Base-by-base conservation (phyloP, 2,888 invertebrate species). In the Scaeva pyrastri region DNA sequence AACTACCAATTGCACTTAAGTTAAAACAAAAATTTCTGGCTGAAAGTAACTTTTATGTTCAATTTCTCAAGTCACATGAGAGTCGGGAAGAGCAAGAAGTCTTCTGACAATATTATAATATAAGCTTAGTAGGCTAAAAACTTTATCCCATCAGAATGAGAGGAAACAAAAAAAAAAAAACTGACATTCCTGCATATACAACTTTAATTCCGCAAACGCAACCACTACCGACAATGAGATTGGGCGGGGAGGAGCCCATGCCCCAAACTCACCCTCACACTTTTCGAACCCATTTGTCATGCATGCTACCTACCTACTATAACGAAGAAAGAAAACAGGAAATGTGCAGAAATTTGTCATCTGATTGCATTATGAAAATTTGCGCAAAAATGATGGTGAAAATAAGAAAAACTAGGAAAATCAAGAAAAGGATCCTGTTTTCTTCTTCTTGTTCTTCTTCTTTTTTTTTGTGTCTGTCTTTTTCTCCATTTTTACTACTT, bases 311-410 rank as follows among this genome's bases (percentile, higher is more conserved):
- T 31, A 31, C 1, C 31, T 31, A 1, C 31, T 31, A 83, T 64
- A 73, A 68, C 45, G 60, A 68, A 70, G 41, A 70, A 19, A 48
- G 36, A 75, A 73, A 73, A 78, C 19, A 66, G 62, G 62, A 41
- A 87, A 87, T 87, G 83, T 83, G 83, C 74, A 87, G 31, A 87
- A 83, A 87, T 87, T 87, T 87, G 87, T 87, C 87, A 83, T 83
- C 78, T 87, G 87, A 87, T 87, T 87, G 87, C 87, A 87, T 87
- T 87, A 83, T 82, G 87, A 82, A 87, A 87, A 87, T 77, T 86
- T 81, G 77, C 73, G 77, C 73, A 87, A 78, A 83, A 79, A 72
- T 68, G 70, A 83, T 79, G 78, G 71, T 39, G 52, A 75, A 55
- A 77, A 72, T 21, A 56, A 66, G 36, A 41, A 56, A 45, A 58